Evolutionary conservation across 2,113 vertebrate genomes (phyloP).

Genomic region (Apteryx owenii): DNA sequence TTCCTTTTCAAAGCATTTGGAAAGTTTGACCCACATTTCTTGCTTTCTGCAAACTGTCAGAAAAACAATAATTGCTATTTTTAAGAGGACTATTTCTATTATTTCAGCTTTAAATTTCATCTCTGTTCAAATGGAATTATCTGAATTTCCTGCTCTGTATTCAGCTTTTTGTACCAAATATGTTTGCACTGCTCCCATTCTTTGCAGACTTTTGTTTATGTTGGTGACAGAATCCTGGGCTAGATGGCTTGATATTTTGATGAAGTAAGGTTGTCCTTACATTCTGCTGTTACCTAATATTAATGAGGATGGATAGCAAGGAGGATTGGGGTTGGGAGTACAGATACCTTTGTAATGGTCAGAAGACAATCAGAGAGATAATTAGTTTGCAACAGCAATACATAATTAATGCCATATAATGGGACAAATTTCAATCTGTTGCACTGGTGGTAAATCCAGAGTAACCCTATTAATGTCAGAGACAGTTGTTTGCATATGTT

Average conservation of each 20-base stretch:
- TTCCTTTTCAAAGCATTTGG: not conserved
- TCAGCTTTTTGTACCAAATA: not conserved
- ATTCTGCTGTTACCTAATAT: not conserved
- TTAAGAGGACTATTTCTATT: not conserved
- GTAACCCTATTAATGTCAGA: conserved; percentile 11
- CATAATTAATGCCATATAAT: not conserved
- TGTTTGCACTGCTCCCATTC: rapidly evolving
- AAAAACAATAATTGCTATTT: not conserved
- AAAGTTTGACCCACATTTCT: not conserved
- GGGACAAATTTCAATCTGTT: not conserved
- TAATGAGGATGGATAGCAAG: not conserved
- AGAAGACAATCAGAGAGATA: not conserved
- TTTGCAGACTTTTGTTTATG: not conserved
- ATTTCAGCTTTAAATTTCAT: not conserved
- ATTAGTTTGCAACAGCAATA: not conserved
- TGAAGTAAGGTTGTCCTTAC: not conserved
- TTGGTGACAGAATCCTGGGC: not conserved
- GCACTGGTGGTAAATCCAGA: not conserved
- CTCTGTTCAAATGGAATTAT: not conserved
- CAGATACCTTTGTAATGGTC: not conserved
- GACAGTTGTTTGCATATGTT: not conserved
- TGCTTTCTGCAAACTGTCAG: not conserved
- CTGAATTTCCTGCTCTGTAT: not conserved
- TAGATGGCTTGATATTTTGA: not conserved
- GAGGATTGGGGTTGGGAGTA: not conserved